Conservation (phyloP, 2,888 invertebrate species). For the Sphinx pinastri region DNA sequence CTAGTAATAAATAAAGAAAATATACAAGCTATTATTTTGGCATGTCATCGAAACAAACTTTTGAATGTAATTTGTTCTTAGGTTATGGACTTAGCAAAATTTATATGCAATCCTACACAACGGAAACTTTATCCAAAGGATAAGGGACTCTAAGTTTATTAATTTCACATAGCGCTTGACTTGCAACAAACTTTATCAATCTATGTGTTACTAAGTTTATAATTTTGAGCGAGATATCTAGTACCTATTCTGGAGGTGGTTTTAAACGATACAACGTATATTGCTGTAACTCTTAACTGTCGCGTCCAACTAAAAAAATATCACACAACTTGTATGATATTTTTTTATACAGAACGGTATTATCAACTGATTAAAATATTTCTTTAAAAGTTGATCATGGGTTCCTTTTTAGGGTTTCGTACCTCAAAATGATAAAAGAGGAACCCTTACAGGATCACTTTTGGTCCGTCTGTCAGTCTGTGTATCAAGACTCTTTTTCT, state of each 20-base stretch:
- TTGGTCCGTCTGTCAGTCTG: too few relatives aligned
- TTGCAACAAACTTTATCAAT: constrained; percentile 74
- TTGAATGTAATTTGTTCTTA: not conserved
- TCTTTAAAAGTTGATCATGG: too few relatives aligned
- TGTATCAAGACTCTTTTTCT: too few relatives aligned
- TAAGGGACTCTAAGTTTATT: constrained; percentile 68
- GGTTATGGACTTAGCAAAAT: constrained; percentile 49
- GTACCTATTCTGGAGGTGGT: constrained; percentile 27
- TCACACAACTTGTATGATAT: too few relatives aligned
- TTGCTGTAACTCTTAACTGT: not conserved
- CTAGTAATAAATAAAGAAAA: too few relatives aligned
- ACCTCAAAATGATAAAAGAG: too few relatives aligned
- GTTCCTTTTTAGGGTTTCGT: too few relatives aligned
- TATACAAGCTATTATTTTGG: not conserved
- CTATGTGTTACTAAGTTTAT: constrained; percentile 61
- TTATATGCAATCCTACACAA: constrained; percentile 60
- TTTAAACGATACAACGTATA: constrained; percentile 5
- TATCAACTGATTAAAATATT: too few relatives aligned
- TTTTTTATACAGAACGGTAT: too few relatives aligned
- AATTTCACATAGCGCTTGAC: constrained; percentile 71
- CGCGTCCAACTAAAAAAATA: too few relatives aligned
- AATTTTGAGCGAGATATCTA: constrained; percentile 35
- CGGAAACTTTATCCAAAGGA: constrained; percentile 55
- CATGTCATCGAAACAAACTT: not conserved
- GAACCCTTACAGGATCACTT: too few relatives aligned